phyloP scores from a whole-genome alignment of 2,888 invertebrate species.

The Spisula solida region DNA sequence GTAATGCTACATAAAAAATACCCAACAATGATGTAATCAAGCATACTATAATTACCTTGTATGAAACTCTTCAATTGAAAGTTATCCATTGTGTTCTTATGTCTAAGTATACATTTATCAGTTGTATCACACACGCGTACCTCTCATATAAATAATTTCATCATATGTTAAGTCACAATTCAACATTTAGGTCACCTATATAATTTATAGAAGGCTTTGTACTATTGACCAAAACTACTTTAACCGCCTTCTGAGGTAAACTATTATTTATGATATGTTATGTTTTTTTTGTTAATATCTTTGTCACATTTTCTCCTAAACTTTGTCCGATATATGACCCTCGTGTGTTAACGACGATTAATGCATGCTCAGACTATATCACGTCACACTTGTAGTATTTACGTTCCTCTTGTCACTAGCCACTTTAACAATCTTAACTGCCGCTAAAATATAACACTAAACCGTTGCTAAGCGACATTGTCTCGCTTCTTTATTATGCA shows the following conservation, averaged over 20 bases:
- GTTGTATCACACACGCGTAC: too few species aligned
- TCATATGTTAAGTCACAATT: too few species aligned
- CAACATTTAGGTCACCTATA: too few species aligned
- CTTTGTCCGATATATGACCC: conserved; percentile 5
- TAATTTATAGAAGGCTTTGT: too few species aligned
- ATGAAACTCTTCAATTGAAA: neutral
- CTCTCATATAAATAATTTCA: too few species aligned
- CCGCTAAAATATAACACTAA: too few species aligned
- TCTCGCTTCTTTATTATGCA: too few species aligned
- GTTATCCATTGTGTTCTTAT: neutral
- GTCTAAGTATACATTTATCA: neutral
- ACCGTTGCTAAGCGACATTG: too few species aligned
- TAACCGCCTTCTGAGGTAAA: neutral
- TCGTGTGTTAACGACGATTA: neutral
- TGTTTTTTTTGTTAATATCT: neutral
- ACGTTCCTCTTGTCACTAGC: neutral
- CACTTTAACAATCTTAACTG: too few species aligned
- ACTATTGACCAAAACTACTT: too few species aligned
- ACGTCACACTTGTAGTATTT: neutral
- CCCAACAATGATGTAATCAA: too few species aligned
- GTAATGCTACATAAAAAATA: too few species aligned
- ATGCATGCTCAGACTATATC: neutral
- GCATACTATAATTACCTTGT: neutral
- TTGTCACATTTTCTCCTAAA: neutral
- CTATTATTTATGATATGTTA: neutral